Evolutionary conservation across 1,140 invertebrate genomes (phyloP).

Genomic region (Cheumatopsyche charites): DNA sequence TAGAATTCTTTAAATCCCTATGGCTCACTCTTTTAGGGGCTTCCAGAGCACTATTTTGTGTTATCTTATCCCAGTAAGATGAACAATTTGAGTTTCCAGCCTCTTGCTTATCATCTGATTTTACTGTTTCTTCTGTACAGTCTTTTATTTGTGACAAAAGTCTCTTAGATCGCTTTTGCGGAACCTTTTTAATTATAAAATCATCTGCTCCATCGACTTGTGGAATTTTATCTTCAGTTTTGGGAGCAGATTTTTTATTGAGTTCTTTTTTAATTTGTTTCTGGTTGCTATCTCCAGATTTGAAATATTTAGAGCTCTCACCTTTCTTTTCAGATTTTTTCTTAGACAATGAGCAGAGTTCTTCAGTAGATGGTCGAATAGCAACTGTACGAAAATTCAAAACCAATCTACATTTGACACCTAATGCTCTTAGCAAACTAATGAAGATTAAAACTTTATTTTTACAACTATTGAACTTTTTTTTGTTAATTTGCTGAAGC

Average conservation of each 20-base stretch:
- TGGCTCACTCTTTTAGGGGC: slow-evolving; percentile 44
- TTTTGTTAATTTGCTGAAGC: slow-evolving; percentile 66
- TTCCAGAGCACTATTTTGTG: slow-evolving; percentile 34
- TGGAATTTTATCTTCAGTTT: slow-evolving; percentile 51
- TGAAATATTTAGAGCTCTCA: slow-evolving; percentile 47
- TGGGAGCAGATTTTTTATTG: background rate
- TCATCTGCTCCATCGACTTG: slow-evolving; percentile 65
- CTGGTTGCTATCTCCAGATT: too few relatives aligned
- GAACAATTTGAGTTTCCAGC: slow-evolving; percentile 18
- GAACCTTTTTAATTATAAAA: slow-evolving; percentile 30
- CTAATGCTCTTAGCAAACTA: slow-evolving; percentile 75
- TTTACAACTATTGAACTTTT: slow-evolving; percentile 67
- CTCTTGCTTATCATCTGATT: background rate
- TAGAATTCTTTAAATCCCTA: slow-evolving; percentile 16
- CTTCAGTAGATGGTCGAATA: slow-evolving; percentile 64
- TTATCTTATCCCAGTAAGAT: slow-evolving; percentile 46
- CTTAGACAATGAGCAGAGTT: slow-evolving; percentile 65
- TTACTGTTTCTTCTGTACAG: background rate
- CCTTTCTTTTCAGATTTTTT: slow-evolving; percentile 51
- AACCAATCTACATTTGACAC: slow-evolving; percentile 81
- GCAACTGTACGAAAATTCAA: slow-evolving; percentile 69
- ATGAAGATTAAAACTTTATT: slow-evolving; percentile 79
- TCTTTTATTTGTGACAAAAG: slow-evolving; percentile 14
- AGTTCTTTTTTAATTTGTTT: background rate
- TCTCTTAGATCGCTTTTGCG: slow-evolving; percentile 19